Base-by-base conservation (phyloP, 2,113 vertebrate genomes). In the human region DNA sequence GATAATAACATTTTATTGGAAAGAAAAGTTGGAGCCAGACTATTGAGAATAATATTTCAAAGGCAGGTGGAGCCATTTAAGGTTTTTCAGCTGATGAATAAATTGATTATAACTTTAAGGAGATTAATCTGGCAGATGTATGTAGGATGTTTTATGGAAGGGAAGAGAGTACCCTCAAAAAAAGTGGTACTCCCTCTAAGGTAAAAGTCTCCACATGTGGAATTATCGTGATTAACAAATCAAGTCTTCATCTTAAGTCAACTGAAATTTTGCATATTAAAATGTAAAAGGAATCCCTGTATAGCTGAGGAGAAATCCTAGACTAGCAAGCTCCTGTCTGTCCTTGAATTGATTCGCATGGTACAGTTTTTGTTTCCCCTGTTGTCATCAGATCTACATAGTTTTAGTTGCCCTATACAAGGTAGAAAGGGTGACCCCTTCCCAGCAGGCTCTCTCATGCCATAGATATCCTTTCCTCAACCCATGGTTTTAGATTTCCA, bases 31-130 rank as follows among this genome's bases (percentile, higher is more conserved):
- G 50, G 50, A 96, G 85, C 61, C 50, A 91, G 82, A 80, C 59
- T 80, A 14, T 89, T 52, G 92, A 90, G 75, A 78, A 85, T 73
- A 96, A 32, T 68, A 80, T 93, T 96, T 87, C 76, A 96, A 93
- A 94, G 59, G n/a, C 92, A 55, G 80, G 38, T 95, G 94, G 89
- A 96, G 30, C 20, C 94, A 72, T 85, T 96, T 81, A 91, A 61
- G 14, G 40, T 89, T 98, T 95, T 96, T 61, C 48, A 85, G 89
- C 86, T 89, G 52, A 97, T 57, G 48, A 89, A 55, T 72, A 66
- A 96, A 90, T 55, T 94, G 93, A 91, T 91, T 83, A 66, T 94
- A 91, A 80, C 27, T 84, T 76, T 91, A 57, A 81, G 45, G 81
- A 87, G 61, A 83, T 93, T 80, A 50, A 89, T 88, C 89, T 84